Percentiles rank a stretch among this genome's conserved stretches.
phyloP scores from a whole-genome alignment of 2,113 vertebrate genomes.

The Orycteropus afer region DNA sequence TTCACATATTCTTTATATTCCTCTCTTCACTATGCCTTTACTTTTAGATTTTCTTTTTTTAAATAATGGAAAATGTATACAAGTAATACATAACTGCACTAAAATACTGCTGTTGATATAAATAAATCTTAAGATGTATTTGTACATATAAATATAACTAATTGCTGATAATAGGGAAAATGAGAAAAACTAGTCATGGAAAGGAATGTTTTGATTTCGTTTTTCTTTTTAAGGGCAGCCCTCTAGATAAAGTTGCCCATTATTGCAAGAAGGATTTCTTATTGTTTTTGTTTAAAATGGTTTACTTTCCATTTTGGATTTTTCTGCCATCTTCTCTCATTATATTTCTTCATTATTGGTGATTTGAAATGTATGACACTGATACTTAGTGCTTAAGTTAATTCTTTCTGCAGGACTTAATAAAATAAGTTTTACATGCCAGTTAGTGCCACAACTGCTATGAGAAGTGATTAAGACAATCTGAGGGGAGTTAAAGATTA shows the following conservation, averaged over 20 bases:
- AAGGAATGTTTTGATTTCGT: not conserved
- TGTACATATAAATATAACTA: not conserved
- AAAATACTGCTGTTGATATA: not conserved
- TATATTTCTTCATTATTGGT: not conserved
- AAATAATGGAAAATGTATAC: not conserved
- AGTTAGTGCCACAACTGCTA: not conserved
- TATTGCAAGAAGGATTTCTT: not conserved
- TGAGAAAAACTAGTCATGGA: not conserved
- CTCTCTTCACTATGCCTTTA: not conserved
- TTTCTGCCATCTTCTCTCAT: not conserved
- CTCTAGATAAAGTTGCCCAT: not conserved
- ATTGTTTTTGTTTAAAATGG: not conserved
- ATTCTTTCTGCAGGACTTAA: not conserved
- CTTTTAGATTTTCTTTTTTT: constrained; percentile 2
- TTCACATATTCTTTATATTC: not conserved
- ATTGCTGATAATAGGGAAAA: not conserved
- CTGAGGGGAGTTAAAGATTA: not conserved
- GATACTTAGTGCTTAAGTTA: not conserved
- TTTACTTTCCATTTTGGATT: not conserved
- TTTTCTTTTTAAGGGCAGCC: not conserved
- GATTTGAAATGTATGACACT: not conserved
- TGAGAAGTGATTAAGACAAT: not conserved
- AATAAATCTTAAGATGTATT: not conserved
- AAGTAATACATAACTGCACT: not conserved
- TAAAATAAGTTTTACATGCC: not conserved